Percentiles rank a stretch among this genome's conserved stretches.
Evolutionary conservation across 2,888 invertebrate species (phyloP).

Genomic region (Philopedon plagiatum): DNA sequence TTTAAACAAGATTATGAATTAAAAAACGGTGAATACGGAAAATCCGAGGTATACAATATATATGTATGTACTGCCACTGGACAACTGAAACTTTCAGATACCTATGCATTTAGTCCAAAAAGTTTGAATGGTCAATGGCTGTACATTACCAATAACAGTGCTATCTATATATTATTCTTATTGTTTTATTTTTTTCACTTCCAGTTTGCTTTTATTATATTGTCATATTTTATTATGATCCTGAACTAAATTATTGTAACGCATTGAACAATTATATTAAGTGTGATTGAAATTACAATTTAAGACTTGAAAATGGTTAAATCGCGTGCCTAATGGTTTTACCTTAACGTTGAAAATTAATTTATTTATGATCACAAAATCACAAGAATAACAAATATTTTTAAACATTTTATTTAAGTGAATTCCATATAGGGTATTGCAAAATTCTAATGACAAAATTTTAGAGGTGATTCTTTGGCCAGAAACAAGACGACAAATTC

Average conservation of each 20-base stretch:
- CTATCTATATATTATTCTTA: not conserved
- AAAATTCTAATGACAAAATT: too few relatives aligned
- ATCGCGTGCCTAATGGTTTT: slow-evolving; percentile 11
- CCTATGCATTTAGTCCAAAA: too few relatives aligned
- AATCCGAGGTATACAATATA: too few relatives aligned
- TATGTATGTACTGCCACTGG: too few relatives aligned
- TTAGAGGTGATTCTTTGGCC: too few relatives aligned
- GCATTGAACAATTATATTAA: slow-evolving; percentile 14
- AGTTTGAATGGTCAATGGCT: too few relatives aligned
- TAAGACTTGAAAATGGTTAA: slow-evolving; percentile 14
- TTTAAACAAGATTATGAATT: too few relatives aligned
- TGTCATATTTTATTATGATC: not conserved
- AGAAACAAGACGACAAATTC: too few relatives aligned
- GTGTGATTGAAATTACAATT: slow-evolving; percentile 11
- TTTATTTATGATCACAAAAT: not conserved
- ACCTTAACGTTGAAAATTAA: slow-evolving; percentile 13
- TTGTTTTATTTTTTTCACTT: not conserved
- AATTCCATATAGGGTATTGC: too few relatives aligned
- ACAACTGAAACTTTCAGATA: too few relatives aligned
- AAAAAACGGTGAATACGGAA: too few relatives aligned
- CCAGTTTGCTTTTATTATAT: not conserved
- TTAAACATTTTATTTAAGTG: slow-evolving; percentile 10
- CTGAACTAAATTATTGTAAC: slow-evolving; percentile 3
- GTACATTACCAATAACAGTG: too few relatives aligned
- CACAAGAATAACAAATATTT: not conserved